phyloP scores from a whole-genome alignment of 2,797 vertebrate genomes.

The Distichodus sexfasciatus region DNA sequence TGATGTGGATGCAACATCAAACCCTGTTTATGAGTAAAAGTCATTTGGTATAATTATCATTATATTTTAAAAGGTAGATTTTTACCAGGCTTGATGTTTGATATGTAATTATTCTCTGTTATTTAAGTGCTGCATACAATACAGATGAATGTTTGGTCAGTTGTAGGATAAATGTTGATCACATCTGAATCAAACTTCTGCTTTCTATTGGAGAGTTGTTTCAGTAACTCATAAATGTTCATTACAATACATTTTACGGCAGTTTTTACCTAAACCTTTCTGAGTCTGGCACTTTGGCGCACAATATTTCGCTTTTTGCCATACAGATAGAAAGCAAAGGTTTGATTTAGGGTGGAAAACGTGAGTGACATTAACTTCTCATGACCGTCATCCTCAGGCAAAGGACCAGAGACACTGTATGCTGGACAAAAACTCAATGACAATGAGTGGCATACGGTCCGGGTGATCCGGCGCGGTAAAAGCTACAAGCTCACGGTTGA shows the following conservation, averaged over 20 bases:
- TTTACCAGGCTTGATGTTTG: not conserved
- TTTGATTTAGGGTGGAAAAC: constrained; percentile 62
- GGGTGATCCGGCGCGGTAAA: constrained; percentile 95
- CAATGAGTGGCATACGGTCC: constrained; percentile 98
- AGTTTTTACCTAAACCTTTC: not conserved
- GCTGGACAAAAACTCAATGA: constrained; percentile 99
- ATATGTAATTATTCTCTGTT: not conserved
- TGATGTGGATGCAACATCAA: constrained; percentile 43
- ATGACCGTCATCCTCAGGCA: constrained; percentile 87
- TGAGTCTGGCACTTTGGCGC: not conserved
- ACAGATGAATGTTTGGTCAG: constrained; percentile 16
- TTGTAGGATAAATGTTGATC: constrained; percentile 8
- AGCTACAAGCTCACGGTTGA: constrained; percentile 96
- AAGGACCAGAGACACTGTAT: constrained; percentile 98
- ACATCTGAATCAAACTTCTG: constrained; percentile 53
- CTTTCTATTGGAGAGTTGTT: constrained; percentile 40
- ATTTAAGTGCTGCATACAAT: not conserved
- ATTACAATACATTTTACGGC: not conserved
- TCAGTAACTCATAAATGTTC: too few relatives aligned
- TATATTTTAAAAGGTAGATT: not conserved
- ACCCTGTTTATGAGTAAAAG: constrained; percentile 67
- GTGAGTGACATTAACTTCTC: constrained; percentile 79
- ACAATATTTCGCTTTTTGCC: not conserved
- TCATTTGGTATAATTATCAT: constrained; percentile 33
- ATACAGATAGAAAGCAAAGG: constrained; percentile 63